A percentile compares a stretch with the other conserved stretches of the same genome.
Conservation (phyloP, 2,113 vertebrate species). For the Ranitomeya imitator region DNA sequence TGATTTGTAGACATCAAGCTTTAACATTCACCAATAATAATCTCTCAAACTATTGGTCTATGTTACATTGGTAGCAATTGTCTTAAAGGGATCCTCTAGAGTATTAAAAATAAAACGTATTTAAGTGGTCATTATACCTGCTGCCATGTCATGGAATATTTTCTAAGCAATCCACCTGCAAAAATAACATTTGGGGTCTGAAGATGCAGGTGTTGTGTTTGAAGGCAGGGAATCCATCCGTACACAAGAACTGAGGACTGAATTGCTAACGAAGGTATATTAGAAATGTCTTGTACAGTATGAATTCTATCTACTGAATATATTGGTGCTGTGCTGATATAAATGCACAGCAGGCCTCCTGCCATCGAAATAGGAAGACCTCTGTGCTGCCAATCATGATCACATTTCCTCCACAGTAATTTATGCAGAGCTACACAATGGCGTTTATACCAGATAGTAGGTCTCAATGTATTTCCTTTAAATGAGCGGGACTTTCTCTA, state of each 20-base stretch:
- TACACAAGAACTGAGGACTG: neutral
- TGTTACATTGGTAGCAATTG: neutral
- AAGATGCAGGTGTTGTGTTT: neutral
- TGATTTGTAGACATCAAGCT: neutral
- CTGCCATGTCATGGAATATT: neutral
- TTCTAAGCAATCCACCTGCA: neutral
- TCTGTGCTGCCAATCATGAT: neutral
- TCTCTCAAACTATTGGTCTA: neutral
- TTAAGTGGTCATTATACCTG: neutral
- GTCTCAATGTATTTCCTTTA: constrained; percentile 19
- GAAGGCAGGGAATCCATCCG: neutral
- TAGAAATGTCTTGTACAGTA: neutral
- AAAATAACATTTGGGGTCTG: neutral
- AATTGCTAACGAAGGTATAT: neutral
- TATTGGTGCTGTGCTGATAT: neutral
- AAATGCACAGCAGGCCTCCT: neutral
- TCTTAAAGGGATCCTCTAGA: neutral
- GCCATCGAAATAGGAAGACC: neutral
- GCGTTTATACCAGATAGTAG: neutral
- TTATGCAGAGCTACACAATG: constrained; percentile 16
- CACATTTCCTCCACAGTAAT: neutral
- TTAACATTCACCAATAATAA: neutral
- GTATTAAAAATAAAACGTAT: neutral
- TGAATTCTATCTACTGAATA: neutral
- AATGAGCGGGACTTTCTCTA: constrained; percentile 5